These are phyloP conservation scores for Mugil cephalus DNA, from an alignment of 2,113 vertebrate species.

Conservation along the genomic window DNA sequence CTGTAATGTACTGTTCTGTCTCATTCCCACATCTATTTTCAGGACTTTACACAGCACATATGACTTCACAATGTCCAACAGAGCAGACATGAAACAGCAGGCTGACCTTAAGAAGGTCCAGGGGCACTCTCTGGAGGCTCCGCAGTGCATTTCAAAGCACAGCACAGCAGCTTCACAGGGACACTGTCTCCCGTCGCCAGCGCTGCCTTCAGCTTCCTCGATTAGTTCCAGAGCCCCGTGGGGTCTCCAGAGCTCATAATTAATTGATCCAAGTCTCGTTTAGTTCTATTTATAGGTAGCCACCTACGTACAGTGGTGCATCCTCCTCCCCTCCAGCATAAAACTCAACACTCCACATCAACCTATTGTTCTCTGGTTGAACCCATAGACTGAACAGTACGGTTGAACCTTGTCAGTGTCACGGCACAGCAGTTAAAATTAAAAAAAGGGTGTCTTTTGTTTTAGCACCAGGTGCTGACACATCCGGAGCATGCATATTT, in stretches of 20 bases:
- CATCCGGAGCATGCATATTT: constrained; percentile 69
- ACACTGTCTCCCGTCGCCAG: constrained; percentile 32
- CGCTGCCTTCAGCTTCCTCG: constrained; percentile 24
- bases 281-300: constrained; percentile 68
- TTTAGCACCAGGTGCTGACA: constrained; percentile 30
- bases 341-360: constrained; percentile 7
- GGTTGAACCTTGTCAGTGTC: constrained; percentile 28
- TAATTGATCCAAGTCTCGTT: constrained; percentile 62
- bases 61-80: constrained; percentile 6
- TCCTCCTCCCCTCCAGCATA: not conserved
- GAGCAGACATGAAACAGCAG: not conserved
- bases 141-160: constrained; percentile 26
- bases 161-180: constrained; percentile 16
- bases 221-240: constrained; percentile 45
- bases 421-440: not conserved
- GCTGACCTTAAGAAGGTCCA: constrained; percentile 22
- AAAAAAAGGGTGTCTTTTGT: constrained; percentile 13
- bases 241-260: constrained; percentile 65
- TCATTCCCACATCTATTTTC: constrained; percentile 6
- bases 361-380: constrained; percentile 13
- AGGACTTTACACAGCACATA: not conserved
- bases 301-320: constrained; percentile 6
- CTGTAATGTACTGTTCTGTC: not conserved
- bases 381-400: no score
- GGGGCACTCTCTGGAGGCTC: not conserved